Evolutionary conservation across 2,888 invertebrate species (phyloP).

Genomic region (Diabrotica balteata): DNA sequence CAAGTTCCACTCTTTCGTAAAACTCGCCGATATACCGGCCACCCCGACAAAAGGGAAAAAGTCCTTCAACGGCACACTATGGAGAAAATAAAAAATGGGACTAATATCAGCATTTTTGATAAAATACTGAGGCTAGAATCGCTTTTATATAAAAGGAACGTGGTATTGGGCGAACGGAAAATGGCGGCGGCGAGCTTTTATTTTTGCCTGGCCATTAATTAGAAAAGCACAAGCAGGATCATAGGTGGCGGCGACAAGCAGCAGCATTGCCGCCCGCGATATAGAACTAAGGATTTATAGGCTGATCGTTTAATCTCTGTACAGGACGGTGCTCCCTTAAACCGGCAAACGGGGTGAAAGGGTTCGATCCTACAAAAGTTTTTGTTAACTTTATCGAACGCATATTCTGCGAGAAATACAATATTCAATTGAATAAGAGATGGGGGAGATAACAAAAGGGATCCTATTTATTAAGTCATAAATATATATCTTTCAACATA

Average conservation of each 20-base stretch:
- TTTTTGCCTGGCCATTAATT: constrained; percentile 54
- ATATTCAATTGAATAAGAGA: neutral
- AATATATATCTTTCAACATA: no score
- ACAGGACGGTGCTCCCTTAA: constrained; percentile 31
- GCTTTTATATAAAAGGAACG: constrained; percentile 36
- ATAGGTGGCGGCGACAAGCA: constrained; percentile 52
- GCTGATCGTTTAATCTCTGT: constrained; percentile 41
- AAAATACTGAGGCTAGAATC: constrained; percentile 34
- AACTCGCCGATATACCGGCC: constrained; percentile 6
- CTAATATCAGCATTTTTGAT: constrained; percentile 39
- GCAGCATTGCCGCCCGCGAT: constrained; percentile 46
- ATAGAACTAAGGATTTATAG: constrained; percentile 54
- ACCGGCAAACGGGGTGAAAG: constrained; percentile 9
- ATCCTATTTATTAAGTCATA: neutral
- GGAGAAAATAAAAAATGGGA: constrained; percentile 33
- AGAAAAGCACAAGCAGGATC: constrained; percentile 50
- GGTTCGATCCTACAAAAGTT: neutral
- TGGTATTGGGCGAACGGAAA: constrained; percentile 37
- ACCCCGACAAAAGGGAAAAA: constrained; percentile 20
- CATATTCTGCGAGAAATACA: no score
- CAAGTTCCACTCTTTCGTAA: constrained; percentile 4
- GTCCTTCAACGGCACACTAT: constrained; percentile 22
- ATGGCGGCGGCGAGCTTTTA: constrained; percentile 44
- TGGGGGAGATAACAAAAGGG: neutral
- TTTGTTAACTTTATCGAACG: no score